A percentile compares a stretch with the other conserved stretches of the same genome.
These are phyloP conservation scores for Sylvietta virens DNA, from an alignment of 2,113 vertebrate species.

Conservation along the genomic window DNA sequence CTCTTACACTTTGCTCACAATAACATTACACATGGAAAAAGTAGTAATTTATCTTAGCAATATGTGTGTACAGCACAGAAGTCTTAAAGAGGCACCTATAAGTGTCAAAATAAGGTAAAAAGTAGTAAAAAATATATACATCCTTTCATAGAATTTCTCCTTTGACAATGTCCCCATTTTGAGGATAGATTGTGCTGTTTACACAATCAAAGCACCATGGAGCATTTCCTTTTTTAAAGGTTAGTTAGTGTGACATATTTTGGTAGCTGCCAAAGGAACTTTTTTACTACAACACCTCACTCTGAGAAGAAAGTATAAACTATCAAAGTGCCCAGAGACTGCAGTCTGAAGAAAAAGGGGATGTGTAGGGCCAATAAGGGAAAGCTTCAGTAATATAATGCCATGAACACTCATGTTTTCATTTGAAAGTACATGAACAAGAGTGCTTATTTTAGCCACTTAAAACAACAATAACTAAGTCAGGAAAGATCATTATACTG, in stretches of 20 bases:
- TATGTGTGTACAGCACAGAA: neutral
- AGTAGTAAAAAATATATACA: neutral
- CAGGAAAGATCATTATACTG: slow-evolving; percentile 37
- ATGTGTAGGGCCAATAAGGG: neutral
- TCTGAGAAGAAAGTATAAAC: slow-evolving; percentile 33
- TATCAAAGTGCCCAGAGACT: slow-evolving; percentile 9
- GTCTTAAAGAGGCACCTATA: neutral
- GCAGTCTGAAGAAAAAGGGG: neutral
- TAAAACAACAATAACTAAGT: slow-evolving; percentile 53
- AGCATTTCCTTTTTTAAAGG: slow-evolving; percentile 61
- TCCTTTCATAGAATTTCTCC: neutral
- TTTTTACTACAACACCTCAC: slow-evolving; percentile 22
- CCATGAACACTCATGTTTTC: slow-evolving; percentile 50
- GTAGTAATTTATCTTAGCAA: neutral
- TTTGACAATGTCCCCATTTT: neutral
- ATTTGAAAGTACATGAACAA: slow-evolving; percentile 49
- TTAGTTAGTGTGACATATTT: slow-evolving; percentile 33
- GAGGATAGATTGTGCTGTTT: neutral
- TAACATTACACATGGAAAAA: neutral
- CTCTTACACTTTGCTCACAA: neutral
- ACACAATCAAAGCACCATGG: slow-evolving; percentile 32
- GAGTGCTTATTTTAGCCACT: slow-evolving; percentile 35
- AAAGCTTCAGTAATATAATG: slow-evolving; percentile 45
- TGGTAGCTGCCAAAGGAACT: slow-evolving; percentile 26
- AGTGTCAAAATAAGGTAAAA: neutral